Evolutionary conservation across 1,140 invertebrate genomes (phyloP).

Genomic region (Caerostris extrusa): DNA sequence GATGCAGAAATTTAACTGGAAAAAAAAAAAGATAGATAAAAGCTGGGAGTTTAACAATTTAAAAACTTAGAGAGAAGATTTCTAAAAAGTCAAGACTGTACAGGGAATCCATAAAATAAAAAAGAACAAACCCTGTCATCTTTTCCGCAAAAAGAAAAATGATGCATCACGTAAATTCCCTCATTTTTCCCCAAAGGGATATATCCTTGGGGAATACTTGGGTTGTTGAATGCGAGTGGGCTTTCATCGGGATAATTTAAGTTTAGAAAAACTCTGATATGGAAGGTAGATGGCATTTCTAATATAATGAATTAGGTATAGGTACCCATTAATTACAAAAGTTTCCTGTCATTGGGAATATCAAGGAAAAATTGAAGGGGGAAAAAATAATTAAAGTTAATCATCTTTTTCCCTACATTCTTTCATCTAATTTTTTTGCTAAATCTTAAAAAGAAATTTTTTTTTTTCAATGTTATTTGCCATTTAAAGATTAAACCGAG

Average conservation of each 20-base stretch:
- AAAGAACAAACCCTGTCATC: not conserved
- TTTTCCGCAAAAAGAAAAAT: slow-evolving; percentile 8
- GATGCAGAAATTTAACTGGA: not conserved
- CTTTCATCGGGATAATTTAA: slow-evolving; percentile 33
- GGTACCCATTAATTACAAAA: not conserved
- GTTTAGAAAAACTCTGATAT: not conserved
- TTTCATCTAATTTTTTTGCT: not conserved
- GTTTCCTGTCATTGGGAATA: not conserved
- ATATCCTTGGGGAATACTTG: not conserved
- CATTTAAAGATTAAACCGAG: not conserved
- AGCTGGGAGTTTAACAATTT: not conserved
- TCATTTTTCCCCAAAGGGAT: slow-evolving; percentile 1
- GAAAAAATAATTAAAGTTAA: not conserved
- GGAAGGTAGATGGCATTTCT: not conserved
- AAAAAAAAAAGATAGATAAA: not conserved
- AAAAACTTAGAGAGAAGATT: not conserved
- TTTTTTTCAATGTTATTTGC: not conserved
- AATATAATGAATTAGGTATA: slow-evolving; percentile 18
- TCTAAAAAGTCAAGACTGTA: slow-evolving; percentile 7
- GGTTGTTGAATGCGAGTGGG: not conserved
- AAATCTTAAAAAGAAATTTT: not conserved
- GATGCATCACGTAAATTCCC: slow-evolving; percentile 23
- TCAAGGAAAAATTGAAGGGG: not conserved
- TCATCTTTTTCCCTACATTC: not conserved
- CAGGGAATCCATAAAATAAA: not conserved